Evolutionary conservation across 2,888 invertebrate species (phyloP).

Genomic region (Synergus umbraculus): DNA sequence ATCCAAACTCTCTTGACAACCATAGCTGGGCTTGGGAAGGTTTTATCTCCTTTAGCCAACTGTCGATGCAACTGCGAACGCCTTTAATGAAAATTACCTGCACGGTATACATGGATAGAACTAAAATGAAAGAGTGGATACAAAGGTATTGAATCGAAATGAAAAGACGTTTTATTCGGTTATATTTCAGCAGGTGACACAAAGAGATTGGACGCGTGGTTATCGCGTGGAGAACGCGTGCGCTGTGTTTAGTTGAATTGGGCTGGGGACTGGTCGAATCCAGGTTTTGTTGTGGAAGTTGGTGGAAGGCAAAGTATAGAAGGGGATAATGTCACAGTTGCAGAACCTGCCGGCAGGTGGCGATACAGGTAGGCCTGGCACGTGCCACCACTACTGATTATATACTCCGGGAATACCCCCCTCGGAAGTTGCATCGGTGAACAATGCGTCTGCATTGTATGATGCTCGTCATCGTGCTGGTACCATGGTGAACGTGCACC

Average conservation of each 20-base stretch:
- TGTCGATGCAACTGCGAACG: no score
- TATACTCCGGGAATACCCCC: slow-evolving; percentile 46
- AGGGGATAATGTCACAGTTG: slow-evolving; percentile 49
- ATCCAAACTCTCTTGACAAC: no score
- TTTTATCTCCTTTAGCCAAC: no score
- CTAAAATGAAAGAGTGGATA: no score
- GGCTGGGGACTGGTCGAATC: slow-evolving; percentile 37
- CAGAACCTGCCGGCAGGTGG: slow-evolving; percentile 54
- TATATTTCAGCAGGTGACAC: not conserved
- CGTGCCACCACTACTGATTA: slow-evolving; percentile 58
- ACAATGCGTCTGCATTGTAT: slow-evolving; percentile 43
- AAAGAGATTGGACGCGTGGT: slow-evolving; percentile 28
- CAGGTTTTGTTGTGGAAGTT: slow-evolving; percentile 38
- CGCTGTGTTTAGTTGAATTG: slow-evolving; percentile 26
- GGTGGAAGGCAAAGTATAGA: slow-evolving; percentile 33
- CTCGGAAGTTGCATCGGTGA: slow-evolving; percentile 47
- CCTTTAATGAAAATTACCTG: no score
- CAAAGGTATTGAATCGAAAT: not conserved
- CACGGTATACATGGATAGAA: no score
- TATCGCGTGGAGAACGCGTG: slow-evolving; percentile 31
- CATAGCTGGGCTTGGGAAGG: no score
- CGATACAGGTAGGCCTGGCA: slow-evolving; percentile 57
- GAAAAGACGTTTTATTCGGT: not conserved
- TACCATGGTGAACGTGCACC: slow-evolving; percentile 35
- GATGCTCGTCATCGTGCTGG: slow-evolving; percentile 45